Percentiles rank a stretch among this genome's conserved stretches.
Conservation (phyloP, 2,113 vertebrate genomes). For the Mobula birostris region DNA sequence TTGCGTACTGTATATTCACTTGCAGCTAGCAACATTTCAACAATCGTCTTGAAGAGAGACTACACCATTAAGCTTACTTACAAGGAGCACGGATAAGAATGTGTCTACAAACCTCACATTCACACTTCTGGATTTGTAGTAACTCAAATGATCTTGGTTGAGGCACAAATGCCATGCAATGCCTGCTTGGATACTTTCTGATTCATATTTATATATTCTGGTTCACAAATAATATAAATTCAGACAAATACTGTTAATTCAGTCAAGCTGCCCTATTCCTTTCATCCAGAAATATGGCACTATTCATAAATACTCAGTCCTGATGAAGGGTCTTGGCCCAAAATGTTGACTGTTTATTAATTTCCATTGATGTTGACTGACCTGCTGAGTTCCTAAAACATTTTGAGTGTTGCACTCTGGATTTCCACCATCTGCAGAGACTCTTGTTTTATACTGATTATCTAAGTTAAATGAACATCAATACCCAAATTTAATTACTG, state of each 20-base stretch:
- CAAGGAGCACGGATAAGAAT: neutral
- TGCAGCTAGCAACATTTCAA: neutral
- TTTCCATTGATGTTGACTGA: too few relatives aligned
- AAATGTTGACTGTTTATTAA: too few relatives aligned
- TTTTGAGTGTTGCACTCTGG: too few relatives aligned
- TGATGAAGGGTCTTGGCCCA: too few relatives aligned
- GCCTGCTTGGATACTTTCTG: neutral
- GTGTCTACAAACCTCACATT: neutral
- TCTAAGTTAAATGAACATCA: neutral
- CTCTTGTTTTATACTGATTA: neutral
- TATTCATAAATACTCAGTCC: neutral
- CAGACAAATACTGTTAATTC: neutral
- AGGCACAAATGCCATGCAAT: neutral
- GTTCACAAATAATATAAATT: neutral
- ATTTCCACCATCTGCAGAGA: too few relatives aligned
- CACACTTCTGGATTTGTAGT: neutral
- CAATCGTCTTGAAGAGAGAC: neutral
- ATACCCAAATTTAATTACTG: neutral
- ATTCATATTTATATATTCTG: neutral
- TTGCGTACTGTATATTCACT: neutral
- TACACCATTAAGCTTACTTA: neutral
- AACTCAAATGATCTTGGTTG: neutral
- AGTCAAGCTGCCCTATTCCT: neutral
- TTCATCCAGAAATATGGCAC: neutral
- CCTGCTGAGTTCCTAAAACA: too few relatives aligned